phyloP scores from a whole-genome alignment of 2,797 vertebrate genomes.

The Sciurus carolinensis region DNA sequence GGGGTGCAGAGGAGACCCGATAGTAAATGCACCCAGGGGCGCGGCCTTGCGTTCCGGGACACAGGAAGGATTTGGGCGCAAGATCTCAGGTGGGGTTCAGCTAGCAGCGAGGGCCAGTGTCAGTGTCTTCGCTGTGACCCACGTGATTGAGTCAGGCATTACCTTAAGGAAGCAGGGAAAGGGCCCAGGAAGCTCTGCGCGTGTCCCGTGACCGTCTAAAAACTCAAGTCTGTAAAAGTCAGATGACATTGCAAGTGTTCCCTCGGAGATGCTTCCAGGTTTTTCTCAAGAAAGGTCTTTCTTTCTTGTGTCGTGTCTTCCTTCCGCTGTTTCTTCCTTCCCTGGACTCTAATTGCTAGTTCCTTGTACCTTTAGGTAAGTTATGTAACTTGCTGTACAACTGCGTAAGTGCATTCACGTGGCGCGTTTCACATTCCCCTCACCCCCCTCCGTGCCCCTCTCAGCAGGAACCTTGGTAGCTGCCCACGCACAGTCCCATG shows the following conservation, averaged over 20 bases:
- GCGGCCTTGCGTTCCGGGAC: background rate
- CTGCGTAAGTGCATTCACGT: background rate
- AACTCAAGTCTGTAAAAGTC: background rate
- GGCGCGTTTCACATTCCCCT: background rate
- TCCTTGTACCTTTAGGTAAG: background rate
- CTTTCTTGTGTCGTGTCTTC: background rate
- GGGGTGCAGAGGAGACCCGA: accelerated
- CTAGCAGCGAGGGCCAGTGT: accelerated
- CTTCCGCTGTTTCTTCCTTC: background rate
- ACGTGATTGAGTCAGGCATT: no score
- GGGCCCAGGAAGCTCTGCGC: no score
- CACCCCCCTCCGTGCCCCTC: no score
- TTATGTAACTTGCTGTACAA: background rate
- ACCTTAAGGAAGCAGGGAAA: accelerated
- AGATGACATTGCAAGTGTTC: background rate
- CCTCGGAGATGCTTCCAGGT: no score
- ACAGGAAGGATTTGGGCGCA: no score
- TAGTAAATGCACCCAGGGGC: accelerated
- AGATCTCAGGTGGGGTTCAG: background rate
- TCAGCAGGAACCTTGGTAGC: no score
- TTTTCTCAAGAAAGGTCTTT: background rate
- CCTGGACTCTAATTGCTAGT: background rate
- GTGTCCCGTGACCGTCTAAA: background rate
- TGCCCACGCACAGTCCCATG: no score
- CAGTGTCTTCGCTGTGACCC: background rate